Conservation (phyloP, 2,113 vertebrate genomes). For the Seriola aureovittata region DNA sequence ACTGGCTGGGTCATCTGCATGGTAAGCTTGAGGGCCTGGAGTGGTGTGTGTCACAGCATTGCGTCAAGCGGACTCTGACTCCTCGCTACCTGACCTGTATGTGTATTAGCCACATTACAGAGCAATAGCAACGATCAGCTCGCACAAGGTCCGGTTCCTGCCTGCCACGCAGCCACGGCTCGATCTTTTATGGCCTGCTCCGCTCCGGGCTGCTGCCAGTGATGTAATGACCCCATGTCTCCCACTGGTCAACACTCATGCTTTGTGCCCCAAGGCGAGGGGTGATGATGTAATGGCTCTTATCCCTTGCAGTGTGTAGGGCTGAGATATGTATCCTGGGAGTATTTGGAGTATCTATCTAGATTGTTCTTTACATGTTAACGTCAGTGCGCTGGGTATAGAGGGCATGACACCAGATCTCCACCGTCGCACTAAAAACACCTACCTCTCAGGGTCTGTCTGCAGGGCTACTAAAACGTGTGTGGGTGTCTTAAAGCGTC, state of each 20-base stretch:
- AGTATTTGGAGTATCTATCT: conserved; percentile 1
- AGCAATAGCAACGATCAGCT: conserved; percentile 55
- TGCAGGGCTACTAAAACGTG: neutral
- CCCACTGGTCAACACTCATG: conserved; percentile 60
- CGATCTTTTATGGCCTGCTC: conserved; percentile 51
- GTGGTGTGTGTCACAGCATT: conserved; percentile 58
- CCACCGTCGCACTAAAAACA: neutral
- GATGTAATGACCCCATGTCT: conserved; percentile 74
- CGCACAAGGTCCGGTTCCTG: conserved; percentile 36
- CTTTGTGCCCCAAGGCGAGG: conserved; percentile 33
- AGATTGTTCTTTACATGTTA: conserved; percentile 15
- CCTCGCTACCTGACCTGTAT: conserved; percentile 32
- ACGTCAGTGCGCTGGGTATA: neutral
- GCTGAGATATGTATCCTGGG: conserved; percentile 6
- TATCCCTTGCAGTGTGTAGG: conserved; percentile 24
- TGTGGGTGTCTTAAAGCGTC: neutral
- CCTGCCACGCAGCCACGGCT: conserved; percentile 41
- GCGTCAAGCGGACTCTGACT: conserved; percentile 55
- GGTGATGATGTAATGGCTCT: conserved; percentile 68
- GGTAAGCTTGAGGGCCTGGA: conserved; percentile 33
- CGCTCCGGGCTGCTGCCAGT: conserved; percentile 54
- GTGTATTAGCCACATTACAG: conserved; percentile 52
- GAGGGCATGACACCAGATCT: conserved; percentile 11
- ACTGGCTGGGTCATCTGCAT: conserved; percentile 12
- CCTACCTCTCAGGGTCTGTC: neutral